phyloP scores from a whole-genome alignment of 2,888 invertebrate species.

The Leptinotarsa juncta region DNA sequence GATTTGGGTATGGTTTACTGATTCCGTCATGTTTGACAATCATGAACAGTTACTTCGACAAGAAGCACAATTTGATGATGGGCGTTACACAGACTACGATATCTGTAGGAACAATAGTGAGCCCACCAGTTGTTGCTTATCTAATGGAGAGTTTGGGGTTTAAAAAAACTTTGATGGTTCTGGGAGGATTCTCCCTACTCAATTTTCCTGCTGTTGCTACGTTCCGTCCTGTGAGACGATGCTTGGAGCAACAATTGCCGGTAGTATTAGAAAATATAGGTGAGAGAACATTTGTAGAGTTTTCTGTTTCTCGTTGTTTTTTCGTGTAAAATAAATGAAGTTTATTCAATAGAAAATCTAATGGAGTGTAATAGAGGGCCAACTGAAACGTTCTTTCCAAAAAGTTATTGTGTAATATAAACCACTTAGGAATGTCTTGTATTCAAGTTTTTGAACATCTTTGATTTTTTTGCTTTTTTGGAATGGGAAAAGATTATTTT shows the following conservation, averaged over 20 bases:
- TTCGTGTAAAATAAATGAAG: too few species aligned
- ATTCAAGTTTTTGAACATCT: too few species aligned
- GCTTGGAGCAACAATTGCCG: not conserved
- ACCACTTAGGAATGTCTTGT: too few species aligned
- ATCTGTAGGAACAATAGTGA: conserved; percentile 76
- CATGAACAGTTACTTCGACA: conserved; percentile 80
- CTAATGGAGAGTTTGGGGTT: conserved; percentile 75
- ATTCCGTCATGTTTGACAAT: conserved; percentile 79
- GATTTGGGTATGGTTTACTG: conserved; percentile 80
- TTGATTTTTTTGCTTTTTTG: too few species aligned
- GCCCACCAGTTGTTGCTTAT: conserved; percentile 74
- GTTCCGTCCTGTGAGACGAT: not conserved
- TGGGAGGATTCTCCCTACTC: conserved; percentile 22
- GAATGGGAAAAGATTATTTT: too few species aligned
- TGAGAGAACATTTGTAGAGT: not conserved
- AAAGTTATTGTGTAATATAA: too few species aligned
- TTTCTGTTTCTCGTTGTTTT: too few species aligned
- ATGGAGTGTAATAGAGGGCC: too few species aligned
- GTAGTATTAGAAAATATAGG: not conserved
- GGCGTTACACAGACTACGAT: conserved; percentile 78
- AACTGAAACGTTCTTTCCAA: too few species aligned
- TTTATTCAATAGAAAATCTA: too few species aligned
- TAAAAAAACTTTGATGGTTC: conserved; percentile 61
- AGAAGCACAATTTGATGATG: conserved; percentile 79
- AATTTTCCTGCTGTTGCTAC: conserved; percentile 25